Conservation (phyloP, 2,113 vertebrate species). For the Aviceda subcristata region DNA sequence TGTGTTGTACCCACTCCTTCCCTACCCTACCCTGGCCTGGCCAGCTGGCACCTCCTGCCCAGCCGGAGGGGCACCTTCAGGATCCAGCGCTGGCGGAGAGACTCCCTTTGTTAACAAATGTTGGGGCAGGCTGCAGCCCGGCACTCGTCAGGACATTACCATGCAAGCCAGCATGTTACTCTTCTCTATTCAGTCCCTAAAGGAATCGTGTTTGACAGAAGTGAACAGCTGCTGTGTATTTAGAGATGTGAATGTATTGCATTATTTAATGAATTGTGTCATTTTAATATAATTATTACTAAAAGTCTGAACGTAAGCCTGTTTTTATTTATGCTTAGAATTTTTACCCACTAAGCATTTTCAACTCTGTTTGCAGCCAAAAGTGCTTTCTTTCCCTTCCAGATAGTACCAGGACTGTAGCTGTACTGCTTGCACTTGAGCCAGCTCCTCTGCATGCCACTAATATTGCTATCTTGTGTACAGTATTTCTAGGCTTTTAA, state of each 20-base stretch:
- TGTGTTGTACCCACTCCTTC: neutral
- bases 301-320: conserved; percentile 44
- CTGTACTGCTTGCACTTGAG: neutral
- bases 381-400: neutral
- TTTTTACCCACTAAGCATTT: conserved; percentile 29
- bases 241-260: conserved; percentile 61
- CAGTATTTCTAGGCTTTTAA: neutral
- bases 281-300: conserved; percentile 64
- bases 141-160: neutral
- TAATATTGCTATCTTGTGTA: neutral
- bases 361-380: neutral
- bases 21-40: neutral
- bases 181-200: conserved; percentile 42
- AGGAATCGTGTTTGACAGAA: conserved; percentile 54
- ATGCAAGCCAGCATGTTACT: conserved; percentile 45
- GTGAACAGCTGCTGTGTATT: conserved; percentile 65
- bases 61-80: neutral
- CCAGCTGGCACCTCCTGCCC: neutral
- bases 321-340: conserved; percentile 46
- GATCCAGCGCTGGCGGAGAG: neutral
- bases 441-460: conserved; percentile 24
- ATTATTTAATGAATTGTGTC: conserved; percentile 67
- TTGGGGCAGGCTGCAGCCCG: neutral
- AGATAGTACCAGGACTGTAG: neutral
- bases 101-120: neutral